Evolutionary conservation across 2,888 invertebrate species (phyloP).

Genomic region (Elmis aenea): DNA sequence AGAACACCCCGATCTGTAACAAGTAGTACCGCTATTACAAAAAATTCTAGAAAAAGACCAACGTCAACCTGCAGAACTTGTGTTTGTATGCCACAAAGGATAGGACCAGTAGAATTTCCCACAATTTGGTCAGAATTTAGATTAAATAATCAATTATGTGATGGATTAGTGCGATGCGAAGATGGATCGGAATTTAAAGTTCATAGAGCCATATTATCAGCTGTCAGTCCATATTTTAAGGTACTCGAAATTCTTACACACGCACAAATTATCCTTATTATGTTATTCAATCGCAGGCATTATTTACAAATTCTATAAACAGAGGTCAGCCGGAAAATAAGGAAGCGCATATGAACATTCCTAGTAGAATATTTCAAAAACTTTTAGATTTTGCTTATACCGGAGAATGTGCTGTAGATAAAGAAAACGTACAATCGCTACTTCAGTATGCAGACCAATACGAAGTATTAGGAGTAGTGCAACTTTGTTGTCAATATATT

Average conservation of each 20-base stretch:
- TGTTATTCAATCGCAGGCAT: too few species aligned
- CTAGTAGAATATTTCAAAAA: conserved; percentile 56
- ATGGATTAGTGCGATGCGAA: conserved; percentile 61
- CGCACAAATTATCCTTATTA: too few species aligned
- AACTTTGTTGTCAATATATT: conserved; percentile 64
- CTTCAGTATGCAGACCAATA: conserved; percentile 68
- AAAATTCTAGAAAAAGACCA: conserved; percentile 33
- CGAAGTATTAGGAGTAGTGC: conserved; percentile 66
- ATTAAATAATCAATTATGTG: conserved; percentile 62
- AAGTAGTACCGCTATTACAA: conserved; percentile 7
- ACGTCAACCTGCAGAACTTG: conserved; percentile 46
- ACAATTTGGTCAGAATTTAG: conserved; percentile 64
- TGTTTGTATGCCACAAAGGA: conserved; percentile 57
- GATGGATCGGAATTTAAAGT: conserved; percentile 59
- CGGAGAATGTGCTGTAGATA: conserved; percentile 59
- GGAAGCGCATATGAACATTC: conserved; percentile 57
- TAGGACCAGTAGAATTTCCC: conserved; percentile 59
- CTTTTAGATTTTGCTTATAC: conserved; percentile 75
- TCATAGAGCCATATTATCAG: conserved; percentile 66
- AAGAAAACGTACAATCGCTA: conserved; percentile 64
- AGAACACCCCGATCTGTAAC: conserved; percentile 18
- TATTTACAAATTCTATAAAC: conserved; percentile 64
- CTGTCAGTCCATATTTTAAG: conserved; percentile 68
- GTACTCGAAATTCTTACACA: conserved; percentile 21
- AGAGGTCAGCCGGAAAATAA: conserved; percentile 57